Evolutionary conservation across 2,797 vertebrate species (phyloP).

Genomic region (Anguilla obscura): DNA sequence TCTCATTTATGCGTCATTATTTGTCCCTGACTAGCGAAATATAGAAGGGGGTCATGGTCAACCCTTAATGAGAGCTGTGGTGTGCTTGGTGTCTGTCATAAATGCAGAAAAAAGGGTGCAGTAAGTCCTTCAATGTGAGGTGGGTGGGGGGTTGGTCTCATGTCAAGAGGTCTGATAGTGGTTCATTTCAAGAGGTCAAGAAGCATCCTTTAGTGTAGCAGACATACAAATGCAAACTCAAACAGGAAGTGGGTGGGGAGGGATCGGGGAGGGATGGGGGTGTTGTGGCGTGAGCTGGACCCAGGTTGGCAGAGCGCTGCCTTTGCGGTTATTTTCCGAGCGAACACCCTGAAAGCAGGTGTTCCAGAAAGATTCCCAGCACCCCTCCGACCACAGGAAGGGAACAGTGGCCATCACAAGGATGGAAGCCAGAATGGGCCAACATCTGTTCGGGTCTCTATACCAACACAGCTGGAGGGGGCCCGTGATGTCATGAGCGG

Average conservation of each 20-base stretch:
- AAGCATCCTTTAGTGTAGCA: not conserved
- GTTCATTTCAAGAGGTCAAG: not conserved
- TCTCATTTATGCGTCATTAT: slow-evolving; percentile 36
- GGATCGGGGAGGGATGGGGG: slow-evolving; percentile 16
- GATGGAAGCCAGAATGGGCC: slow-evolving; percentile 38
- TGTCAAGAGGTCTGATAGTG: not conserved
- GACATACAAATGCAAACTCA: slow-evolving; percentile 38
- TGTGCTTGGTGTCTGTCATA: slow-evolving; percentile 12
- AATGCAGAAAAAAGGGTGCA: slow-evolving; percentile 31
- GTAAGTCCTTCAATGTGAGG: slow-evolving; percentile 23
- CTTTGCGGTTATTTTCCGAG: slow-evolving; percentile 47
- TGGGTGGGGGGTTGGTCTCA: not conserved
- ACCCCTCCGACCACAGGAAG: slow-evolving; percentile 44
- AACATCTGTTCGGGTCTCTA: slow-evolving; percentile 58
- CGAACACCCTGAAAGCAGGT: slow-evolving; percentile 56
- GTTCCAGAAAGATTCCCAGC: slow-evolving; percentile 47
- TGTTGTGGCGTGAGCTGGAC: slow-evolving; percentile 32
- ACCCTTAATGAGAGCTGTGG: slow-evolving; percentile 2
- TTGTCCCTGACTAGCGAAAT: slow-evolving; percentile 29
- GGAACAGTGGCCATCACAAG: slow-evolving; percentile 38
- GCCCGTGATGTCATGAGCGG: slow-evolving; percentile 54
- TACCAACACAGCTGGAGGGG: slow-evolving; percentile 55
- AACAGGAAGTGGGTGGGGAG: not conserved
- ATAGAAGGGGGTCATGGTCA: slow-evolving; percentile 17
- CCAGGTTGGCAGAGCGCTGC: slow-evolving; percentile 32